Evolutionary conservation across 1,140 invertebrate species (phyloP).

Genomic region (Pogonus chalceus): DNA sequence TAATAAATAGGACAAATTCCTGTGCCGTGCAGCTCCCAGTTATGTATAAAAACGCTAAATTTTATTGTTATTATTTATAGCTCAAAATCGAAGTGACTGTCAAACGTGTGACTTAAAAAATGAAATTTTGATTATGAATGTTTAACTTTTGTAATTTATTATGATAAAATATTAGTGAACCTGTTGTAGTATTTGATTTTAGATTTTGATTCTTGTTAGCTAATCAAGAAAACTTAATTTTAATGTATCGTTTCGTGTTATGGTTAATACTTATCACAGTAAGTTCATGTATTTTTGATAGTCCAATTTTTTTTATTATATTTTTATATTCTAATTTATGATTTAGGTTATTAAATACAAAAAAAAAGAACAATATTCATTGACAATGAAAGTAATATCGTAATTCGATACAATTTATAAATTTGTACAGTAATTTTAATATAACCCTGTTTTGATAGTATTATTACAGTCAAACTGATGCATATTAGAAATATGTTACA

Average conservation of each 20-base stretch:
- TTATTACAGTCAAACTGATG: too few relatives aligned
- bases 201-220: not conserved
- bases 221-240: too few relatives aligned
- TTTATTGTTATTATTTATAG: slow-evolving; percentile 6
- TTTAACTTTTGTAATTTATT: slow-evolving; percentile 4
- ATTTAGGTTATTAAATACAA: too few relatives aligned
- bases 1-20: not conserved
- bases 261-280: too few relatives aligned
- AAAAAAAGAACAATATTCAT: too few relatives aligned
- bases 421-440: too few relatives aligned
- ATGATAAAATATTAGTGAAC: not conserved
- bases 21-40: slow-evolving; percentile 6
- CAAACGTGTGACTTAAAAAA: not conserved
- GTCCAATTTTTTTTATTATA: not conserved
- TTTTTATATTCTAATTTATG: too few relatives aligned
- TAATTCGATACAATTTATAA: too few relatives aligned
- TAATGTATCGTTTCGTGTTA: too few relatives aligned
- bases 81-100: slow-evolving; percentile 3
- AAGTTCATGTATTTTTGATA: not conserved
- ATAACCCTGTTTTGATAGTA: too few relatives aligned
- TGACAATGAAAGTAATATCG: too few relatives aligned
- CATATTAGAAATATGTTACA: too few relatives aligned
- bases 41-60: slow-evolving; percentile 1
- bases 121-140: not conserved
- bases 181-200: not conserved